Evolutionary conservation across 2,113 vertebrate species (phyloP).

Genomic region (Macquaria australasica): DNA sequence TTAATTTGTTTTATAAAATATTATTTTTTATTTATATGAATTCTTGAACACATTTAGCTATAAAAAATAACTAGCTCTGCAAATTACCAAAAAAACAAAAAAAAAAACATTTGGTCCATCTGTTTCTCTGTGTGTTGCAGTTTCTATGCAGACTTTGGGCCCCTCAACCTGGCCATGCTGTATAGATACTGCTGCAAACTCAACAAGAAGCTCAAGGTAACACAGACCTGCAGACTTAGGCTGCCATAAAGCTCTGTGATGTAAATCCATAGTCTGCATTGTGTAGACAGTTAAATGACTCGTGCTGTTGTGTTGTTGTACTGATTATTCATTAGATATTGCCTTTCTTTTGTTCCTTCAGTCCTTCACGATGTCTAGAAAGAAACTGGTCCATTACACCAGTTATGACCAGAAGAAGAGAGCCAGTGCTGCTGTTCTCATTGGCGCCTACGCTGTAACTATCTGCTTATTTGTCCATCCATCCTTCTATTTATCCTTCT

Average conservation of each 20-base stretch:
- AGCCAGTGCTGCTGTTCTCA: conserved; percentile 92
- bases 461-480: neutral
- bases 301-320: neutral
- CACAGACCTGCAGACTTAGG: neutral
- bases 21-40: too few species aligned
- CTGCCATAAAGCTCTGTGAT: neutral
- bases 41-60: too few species aligned
- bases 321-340: neutral
- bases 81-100: too few species aligned
- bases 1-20: too few species aligned
- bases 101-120: too few species aligned
- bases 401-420: conserved; percentile 91
- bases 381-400: conserved; percentile 93
- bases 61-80: too few species aligned
- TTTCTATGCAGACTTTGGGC: conserved; percentile 97
- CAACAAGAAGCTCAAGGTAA: conserved; percentile 95
- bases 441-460: conserved; percentile 93
- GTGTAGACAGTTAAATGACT: too few species aligned
- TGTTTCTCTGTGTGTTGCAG: conserved; percentile 80
- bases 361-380: conserved; percentile 93
- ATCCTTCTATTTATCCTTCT: neutral
- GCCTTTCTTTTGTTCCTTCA: conserved; percentile 54
- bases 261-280: neutral
- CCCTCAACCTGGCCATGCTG: conserved; percentile 94
- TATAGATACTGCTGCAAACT: conserved; percentile 96